phyloP scores from a whole-genome alignment of 1,140 invertebrate genomes.

The Zaprionus lachaisei region DNA sequence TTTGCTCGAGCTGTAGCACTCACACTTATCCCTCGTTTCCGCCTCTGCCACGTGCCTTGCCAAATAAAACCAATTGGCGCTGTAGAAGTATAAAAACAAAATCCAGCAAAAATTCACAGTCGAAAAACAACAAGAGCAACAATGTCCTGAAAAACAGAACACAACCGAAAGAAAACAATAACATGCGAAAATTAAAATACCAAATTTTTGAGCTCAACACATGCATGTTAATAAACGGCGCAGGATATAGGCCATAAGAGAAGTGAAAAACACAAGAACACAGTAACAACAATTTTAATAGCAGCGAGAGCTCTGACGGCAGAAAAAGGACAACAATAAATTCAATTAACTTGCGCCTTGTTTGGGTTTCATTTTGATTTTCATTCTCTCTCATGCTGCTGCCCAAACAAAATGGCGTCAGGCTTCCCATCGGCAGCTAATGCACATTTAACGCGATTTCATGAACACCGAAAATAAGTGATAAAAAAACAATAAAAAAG shows the following conservation, averaged over 20 bases:
- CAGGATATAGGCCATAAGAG: slow-evolving; percentile 15
- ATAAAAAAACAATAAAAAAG: neutral
- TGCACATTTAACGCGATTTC: slow-evolving; percentile 44
- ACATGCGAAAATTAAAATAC: slow-evolving; percentile 49
- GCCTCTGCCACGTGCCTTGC: slow-evolving; percentile 15
- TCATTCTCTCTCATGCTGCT: neutral
- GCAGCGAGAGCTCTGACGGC: neutral
- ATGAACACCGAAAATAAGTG: slow-evolving; percentile 30
- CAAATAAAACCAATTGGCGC: slow-evolving; percentile 43
- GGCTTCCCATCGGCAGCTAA: slow-evolving; percentile 26
- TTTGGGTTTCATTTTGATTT: slow-evolving; percentile 53
- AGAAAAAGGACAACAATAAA: slow-evolving; percentile 47
- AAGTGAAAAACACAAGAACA: slow-evolving; percentile 2
- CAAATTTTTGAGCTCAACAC: slow-evolving; percentile 33
- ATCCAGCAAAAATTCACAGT: slow-evolving; percentile 12
- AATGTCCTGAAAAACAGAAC: slow-evolving; percentile 3
- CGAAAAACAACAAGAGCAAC: slow-evolving; percentile 18
- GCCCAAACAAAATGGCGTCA: slow-evolving; percentile 16
- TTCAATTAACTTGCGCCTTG: slow-evolving; percentile 51
- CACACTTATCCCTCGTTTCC: neutral
- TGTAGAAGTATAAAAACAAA: slow-evolving; percentile 24
- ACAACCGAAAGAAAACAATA: slow-evolving; percentile 16
- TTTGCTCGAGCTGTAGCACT: neutral
- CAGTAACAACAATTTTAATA: slow-evolving; percentile 12
- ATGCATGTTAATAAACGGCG: slow-evolving; percentile 37